Conservation (phyloP, 2,797 vertebrate species). For the Macropus fuliginosus region DNA sequence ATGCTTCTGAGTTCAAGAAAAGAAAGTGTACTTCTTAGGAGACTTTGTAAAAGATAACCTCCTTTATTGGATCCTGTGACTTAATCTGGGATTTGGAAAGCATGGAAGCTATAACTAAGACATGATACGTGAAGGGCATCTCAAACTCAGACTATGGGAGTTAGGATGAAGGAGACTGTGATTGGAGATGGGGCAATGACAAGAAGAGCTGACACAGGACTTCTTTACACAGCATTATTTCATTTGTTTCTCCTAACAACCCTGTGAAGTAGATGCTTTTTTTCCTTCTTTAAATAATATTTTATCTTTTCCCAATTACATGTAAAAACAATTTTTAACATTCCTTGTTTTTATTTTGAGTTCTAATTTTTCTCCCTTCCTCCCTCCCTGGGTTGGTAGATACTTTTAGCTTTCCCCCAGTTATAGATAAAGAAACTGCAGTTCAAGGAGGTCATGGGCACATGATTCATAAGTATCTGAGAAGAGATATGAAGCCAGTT, state of each 20-base stretch:
- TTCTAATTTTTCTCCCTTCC: not conserved
- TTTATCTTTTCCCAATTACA: not conserved
- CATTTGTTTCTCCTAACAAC: not conserved
- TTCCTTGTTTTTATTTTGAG: not conserved
- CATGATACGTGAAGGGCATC: not conserved
- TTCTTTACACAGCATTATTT: not conserved
- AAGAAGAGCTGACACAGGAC: not conserved
- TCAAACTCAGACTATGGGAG: not conserved
- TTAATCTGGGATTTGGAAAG: not conserved
- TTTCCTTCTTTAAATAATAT: not conserved
- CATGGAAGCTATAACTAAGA: not conserved
- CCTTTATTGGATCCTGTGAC: not conserved
- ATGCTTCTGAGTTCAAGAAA: not conserved
- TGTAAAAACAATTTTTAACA: not conserved
- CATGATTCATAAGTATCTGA: not conserved
- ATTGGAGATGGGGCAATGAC: not conserved
- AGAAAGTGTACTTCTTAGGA: not conserved
- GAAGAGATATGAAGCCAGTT: not conserved
- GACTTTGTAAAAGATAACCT: not conserved
- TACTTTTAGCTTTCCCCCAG: not conserved
- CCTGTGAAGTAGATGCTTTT: not conserved
- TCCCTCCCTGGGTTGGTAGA: not conserved
- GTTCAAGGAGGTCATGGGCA: not conserved
- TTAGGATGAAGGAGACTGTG: not conserved
- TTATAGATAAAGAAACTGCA: not conserved